Base-by-base conservation (phyloP, 2,888 invertebrate genomes). In the Ectropis crepuscularia region DNA sequence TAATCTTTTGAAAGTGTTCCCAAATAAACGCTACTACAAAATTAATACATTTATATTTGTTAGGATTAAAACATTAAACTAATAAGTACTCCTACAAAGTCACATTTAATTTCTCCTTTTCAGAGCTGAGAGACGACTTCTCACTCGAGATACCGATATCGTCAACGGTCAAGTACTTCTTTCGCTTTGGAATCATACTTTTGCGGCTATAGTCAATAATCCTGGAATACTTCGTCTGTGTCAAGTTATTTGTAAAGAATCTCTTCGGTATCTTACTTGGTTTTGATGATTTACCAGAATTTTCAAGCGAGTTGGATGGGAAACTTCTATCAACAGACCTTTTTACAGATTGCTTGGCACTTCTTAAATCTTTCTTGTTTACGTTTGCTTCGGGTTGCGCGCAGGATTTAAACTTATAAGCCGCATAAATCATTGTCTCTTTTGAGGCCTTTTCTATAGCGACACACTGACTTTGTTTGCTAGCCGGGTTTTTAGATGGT, bases 181-280 rank as follows among this genome's bases (percentile, higher is more conserved):
- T 79, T 0, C 41, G 76, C 42, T 77, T 76, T 5, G 85, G 85
- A 45, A 86, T 83, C 5, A 74, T 49, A 57, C 79, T 81, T 59
- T 64, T 68, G 6, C 62, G 57, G 42, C 38, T 54, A 51, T 16
- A 11, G 2, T 41, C 16, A 16, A 0, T 37, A 36, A 12, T 46
- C 42, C 6, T 49, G 7, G 16, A n/a, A 38, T 10, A 47, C 36
- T 47, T 51, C 10, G 68, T 63, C 38, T 68, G 63, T 9, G 66
- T 65, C 37, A 41, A 43, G 37, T 37, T 61, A 62, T 63, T 53
- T 63, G 68, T 68, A 36, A 71, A 11, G 68, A 73, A 66, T 68
- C 80, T 63, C 68, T 76, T 75, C 10, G 82, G 85, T 57, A 85
- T 86, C 65, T 73, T 85, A 63, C 85, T 85, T 5, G 74, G 75